phyloP scores from a whole-genome alignment of 2,888 invertebrate species.

The Celastrina argiolus region DNA sequence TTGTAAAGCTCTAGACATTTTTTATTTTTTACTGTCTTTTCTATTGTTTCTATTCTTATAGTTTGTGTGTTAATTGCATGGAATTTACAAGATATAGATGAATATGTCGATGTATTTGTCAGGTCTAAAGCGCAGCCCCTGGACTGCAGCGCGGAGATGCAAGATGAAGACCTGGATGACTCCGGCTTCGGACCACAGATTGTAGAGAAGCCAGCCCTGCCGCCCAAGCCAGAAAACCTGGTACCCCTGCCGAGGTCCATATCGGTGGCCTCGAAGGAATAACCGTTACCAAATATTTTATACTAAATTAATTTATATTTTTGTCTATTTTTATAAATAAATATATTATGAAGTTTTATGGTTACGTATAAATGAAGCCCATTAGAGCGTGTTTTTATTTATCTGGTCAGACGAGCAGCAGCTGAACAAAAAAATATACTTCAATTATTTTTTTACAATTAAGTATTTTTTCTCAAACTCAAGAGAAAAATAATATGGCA shows the following conservation, averaged over 20 bases:
- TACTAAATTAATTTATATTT: constrained; percentile 25
- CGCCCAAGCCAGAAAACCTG: constrained; percentile 54
- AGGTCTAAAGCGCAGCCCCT: constrained; percentile 22
- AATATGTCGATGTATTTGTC: background rate
- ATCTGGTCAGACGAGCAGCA: too few species aligned
- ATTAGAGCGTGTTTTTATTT: too few species aligned
- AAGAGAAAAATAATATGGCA: too few species aligned
- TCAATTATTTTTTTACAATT: too few species aligned
- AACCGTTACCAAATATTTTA: constrained; percentile 18
- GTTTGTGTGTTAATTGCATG: background rate
- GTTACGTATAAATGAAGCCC: too few species aligned
- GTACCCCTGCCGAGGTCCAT: constrained; percentile 32
- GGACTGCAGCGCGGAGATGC: constrained; percentile 29
- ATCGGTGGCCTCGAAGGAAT: constrained; percentile 34
- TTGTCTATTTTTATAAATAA: constrained; percentile 22
- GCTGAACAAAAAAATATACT: too few species aligned
- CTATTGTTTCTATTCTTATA: background rate
- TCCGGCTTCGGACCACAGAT: constrained; percentile 35
- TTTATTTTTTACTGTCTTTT: background rate
- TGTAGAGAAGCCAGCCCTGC: constrained; percentile 51
- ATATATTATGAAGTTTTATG: constrained; percentile 23
- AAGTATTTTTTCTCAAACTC: too few species aligned
- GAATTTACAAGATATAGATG: background rate
- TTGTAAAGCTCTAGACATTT: background rate
- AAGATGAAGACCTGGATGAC: constrained; percentile 33